A percentile compares a stretch with the other conserved stretches of the same genome.
These are phyloP conservation scores for Cyprinodon tularosa DNA, from an alignment of 2,113 vertebrate species.

Conservation along the genomic window DNA sequence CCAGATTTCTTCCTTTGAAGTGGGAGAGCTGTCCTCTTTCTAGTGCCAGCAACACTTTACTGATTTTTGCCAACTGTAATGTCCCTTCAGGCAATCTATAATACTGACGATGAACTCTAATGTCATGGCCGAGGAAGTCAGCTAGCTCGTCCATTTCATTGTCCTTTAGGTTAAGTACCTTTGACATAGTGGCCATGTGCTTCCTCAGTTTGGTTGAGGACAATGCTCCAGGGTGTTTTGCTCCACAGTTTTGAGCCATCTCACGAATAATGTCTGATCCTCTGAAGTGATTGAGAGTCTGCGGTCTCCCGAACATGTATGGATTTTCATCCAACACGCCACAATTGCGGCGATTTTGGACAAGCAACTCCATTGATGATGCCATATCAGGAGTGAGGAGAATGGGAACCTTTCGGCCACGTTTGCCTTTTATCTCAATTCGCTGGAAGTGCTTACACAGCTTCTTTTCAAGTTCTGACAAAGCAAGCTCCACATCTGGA, in stretches of 20 bases:
- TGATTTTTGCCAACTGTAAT: not conserved
- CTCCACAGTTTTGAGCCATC: not conserved
- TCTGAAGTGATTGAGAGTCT: slow-evolving; percentile 4
- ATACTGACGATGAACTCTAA: no score
- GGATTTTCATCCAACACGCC: slow-evolving; percentile 5
- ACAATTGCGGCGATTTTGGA: not conserved
- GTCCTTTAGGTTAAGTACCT: slow-evolving; percentile 8
- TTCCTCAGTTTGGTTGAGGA: slow-evolving; percentile 7
- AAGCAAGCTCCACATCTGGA: slow-evolving; percentile 22
- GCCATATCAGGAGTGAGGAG: slow-evolving; percentile 14
- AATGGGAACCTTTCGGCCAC: slow-evolving; percentile 16
- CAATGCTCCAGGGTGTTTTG: not conserved
- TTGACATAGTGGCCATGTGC: slow-evolving; percentile 12
- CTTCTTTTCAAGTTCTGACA: slow-evolving; percentile 15
- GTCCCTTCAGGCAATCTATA: not conserved
- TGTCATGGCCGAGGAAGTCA: no score
- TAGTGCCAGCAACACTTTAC: slow-evolving; percentile 5
- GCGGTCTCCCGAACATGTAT: slow-evolving; percentile 12
- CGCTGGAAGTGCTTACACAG: slow-evolving; percentile 13
- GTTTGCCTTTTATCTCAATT: slow-evolving; percentile 18
- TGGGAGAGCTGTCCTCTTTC: not conserved
- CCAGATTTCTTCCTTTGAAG: slow-evolving; percentile 12
- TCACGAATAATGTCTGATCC: not conserved
- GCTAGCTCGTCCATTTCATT: not conserved
- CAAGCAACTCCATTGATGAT: slow-evolving; percentile 13